phyloP scores from a whole-genome alignment of 1,140 invertebrate genomes.

The Drosophila quadrilineata region DNA sequence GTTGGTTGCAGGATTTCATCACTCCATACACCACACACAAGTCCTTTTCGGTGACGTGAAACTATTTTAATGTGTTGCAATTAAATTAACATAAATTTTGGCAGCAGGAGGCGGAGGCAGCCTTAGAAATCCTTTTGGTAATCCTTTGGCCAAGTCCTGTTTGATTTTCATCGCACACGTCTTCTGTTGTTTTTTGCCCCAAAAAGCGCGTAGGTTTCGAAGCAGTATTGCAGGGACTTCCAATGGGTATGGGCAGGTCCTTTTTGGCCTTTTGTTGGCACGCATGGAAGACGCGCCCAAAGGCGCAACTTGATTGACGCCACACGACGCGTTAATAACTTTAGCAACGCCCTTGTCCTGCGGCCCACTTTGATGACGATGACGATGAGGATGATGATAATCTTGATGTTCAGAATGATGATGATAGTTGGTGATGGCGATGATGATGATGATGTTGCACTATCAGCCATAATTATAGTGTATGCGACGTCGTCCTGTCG shows the following conservation, averaged over 20 bases:
- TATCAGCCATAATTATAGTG: slow-evolving; percentile 68
- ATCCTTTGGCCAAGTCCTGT: slow-evolving; percentile 36
- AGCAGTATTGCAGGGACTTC: no score
- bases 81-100: slow-evolving; percentile 76
- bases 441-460: slow-evolving; percentile 62
- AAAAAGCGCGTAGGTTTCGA: no score
- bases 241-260: neutral
- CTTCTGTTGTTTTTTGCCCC: slow-evolving; percentile 62
- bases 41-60: slow-evolving; percentile 53
- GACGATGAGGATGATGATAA: slow-evolving; percentile 14
- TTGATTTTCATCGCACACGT: slow-evolving; percentile 48
- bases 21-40: slow-evolving; percentile 17
- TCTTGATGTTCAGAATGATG: slow-evolving; percentile 35
- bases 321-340: slow-evolving; percentile 78
- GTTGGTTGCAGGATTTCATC: slow-evolving; percentile 25
- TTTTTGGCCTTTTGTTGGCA: slow-evolving; percentile 21
- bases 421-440: slow-evolving; percentile 35
- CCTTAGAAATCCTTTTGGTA: slow-evolving; percentile 38
- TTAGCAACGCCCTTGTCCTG: slow-evolving; percentile 75
- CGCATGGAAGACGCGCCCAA: slow-evolving; percentile 58
- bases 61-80: slow-evolving; percentile 79
- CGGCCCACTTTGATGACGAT: slow-evolving; percentile 65
- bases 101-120: slow-evolving; percentile 27
- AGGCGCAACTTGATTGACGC: slow-evolving; percentile 68
- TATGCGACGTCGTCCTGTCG: slow-evolving; percentile 8